Base-by-base conservation (phyloP, 1,140 invertebrate genomes). In the Megathymus violae region DNA sequence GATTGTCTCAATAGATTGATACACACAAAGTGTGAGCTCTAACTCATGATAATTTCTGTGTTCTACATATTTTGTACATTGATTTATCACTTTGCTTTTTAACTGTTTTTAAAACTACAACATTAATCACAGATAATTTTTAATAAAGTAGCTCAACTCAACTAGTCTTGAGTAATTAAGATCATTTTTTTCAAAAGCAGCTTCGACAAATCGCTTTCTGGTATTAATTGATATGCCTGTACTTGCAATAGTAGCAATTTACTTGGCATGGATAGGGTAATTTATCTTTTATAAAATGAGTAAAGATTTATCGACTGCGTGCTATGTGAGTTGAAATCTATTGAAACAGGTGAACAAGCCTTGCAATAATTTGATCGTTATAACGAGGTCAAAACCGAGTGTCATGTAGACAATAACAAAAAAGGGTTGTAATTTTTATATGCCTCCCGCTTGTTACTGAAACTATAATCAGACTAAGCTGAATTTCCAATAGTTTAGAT, bases 181-280 rank as follows among this genome's bases (percentile, higher is more conserved):
- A 58, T 58, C 40, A 25, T 58, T 58, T 58, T n/a, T 58, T 58
- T 58, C 52, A 16, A 13, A 46, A 22, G 44, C 41, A 58, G 52
- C 52, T 27, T 58, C 52, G 52, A 58, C 52, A 58, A 58, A 58
- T 58, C 40, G 44, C 52, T 25, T 58, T 58, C 41, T 44, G 40
- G 54, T 46, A 58, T 58, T 46, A 58, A 58, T 58, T 58, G 27
- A 46, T 46, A 58, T 58, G 41, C 6, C 41, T 34, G 54, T 46
- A 46, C 54, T 58, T 36, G 41, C 41, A 58, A 46, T 46, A 46
- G 54, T 58, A 58, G 54, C 34, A 46, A 58, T 46, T 46, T 58
- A 58, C 54, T 58, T 46, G 41, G 54, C 41, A 58, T 46, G 41
- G 54, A 46, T 46, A 54, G 17, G 52, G 40, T 31, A 44, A 58